phyloP scores from a whole-genome alignment of 2,113 vertebrate genomes.

The Sciurus niger region DNA sequence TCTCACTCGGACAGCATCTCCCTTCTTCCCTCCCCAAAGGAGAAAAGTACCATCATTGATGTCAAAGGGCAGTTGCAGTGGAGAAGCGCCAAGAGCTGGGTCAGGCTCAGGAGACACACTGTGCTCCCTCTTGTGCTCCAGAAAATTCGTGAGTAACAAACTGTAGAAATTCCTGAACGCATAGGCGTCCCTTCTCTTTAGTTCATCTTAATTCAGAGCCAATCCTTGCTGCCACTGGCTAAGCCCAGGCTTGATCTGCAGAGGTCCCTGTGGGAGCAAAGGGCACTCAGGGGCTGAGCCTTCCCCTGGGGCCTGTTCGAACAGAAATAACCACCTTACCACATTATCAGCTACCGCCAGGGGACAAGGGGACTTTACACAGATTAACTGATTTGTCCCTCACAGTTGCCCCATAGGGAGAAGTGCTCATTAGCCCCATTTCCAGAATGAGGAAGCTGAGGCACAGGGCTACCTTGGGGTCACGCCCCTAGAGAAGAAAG shows the following conservation, averaged over 20 bases:
- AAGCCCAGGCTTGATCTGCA: not conserved
- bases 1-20: no score
- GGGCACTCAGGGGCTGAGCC: not conserved
- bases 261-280: not conserved
- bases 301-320: not conserved
- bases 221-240: not conserved
- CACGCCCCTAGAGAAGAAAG: not conserved
- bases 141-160: not conserved
- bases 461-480: not conserved
- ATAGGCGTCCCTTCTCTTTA: not conserved
- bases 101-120: not conserved
- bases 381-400: not conserved
- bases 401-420: not conserved
- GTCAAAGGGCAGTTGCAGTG: not conserved
- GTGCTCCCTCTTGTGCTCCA: not conserved
- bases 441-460: not conserved
- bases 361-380: not conserved
- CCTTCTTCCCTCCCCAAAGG: not conserved
- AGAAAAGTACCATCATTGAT: not conserved
- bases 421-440: fast-evolving
- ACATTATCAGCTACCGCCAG: fast-evolving
- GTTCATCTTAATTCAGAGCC: not conserved
- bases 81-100: not conserved
- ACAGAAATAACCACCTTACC: not conserved
- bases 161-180: not conserved